These are phyloP conservation scores for Saturnia pavonia DNA, from an alignment of 2,888 invertebrate species.

Conservation along the genomic window DNA sequence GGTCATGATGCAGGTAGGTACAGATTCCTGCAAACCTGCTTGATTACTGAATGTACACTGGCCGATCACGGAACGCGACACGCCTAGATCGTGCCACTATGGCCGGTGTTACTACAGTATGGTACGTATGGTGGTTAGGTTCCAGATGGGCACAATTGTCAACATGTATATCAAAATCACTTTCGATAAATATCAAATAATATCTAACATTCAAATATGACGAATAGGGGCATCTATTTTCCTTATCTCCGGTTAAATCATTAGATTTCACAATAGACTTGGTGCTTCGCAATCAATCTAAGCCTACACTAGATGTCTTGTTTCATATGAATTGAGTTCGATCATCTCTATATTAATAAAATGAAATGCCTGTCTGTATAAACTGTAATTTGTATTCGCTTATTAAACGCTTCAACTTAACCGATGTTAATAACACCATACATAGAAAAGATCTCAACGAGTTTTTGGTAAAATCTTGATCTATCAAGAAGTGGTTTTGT, in stretches of 20 bases:
- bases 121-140: no score
- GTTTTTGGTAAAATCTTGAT: no score
- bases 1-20: no score
- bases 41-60: no score
- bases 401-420: neutral
- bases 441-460: no score
- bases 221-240: conserved; percentile 18
- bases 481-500: no score
- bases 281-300: conserved; percentile 17
- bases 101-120: no score
- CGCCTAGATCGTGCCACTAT: no score
- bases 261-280: conserved; percentile 17
- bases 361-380: neutral
- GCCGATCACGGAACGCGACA: no score
- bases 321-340: neutral
- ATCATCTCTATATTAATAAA: neutral
- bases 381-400: neutral
- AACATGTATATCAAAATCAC: neutral
- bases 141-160: no score
- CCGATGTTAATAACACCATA: no score
- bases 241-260: conserved; percentile 16
- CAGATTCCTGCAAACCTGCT: no score
- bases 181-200: neutral
- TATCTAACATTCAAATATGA: conserved; percentile 6
- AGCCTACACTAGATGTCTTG: conserved; percentile 18